phyloP scores from a whole-genome alignment of 2,888 invertebrate genomes.

The Hirudinaria manillensis region DNA sequence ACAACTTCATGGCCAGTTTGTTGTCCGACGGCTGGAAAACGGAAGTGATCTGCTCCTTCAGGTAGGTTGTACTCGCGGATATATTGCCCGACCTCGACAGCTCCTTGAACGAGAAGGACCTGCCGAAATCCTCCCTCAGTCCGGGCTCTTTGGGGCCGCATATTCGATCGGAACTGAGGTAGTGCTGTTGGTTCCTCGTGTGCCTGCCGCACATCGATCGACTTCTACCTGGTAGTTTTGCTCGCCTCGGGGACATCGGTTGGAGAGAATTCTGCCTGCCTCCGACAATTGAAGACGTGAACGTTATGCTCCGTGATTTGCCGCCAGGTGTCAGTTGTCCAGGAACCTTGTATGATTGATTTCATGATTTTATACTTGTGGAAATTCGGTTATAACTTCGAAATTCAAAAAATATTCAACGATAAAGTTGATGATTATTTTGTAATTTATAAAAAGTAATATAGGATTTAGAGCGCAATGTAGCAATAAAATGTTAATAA shows the following conservation, averaged over 20 bases:
- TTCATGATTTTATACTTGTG: too few relatives aligned
- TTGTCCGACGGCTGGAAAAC: slow-evolving; percentile 98
- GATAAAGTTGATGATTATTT: too few relatives aligned
- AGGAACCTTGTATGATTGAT: slow-evolving; percentile 10
- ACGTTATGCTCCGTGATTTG: slow-evolving; percentile 27
- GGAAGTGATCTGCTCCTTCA: slow-evolving; percentile 53
- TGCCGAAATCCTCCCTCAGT: background rate
- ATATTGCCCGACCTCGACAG: slow-evolving; percentile 20
- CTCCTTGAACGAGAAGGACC: slow-evolving; percentile 29
- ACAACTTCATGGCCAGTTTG: slow-evolving; percentile 98
- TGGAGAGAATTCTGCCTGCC: background rate
- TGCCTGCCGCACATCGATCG: slow-evolving; percentile 20
- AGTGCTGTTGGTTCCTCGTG: slow-evolving; percentile 13
- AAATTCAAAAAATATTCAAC: too few relatives aligned
- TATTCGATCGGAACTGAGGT: slow-evolving; percentile 23
- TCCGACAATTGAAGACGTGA: slow-evolving; percentile 13
- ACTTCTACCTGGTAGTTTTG: slow-evolving; percentile 15
- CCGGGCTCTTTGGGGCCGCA: background rate
- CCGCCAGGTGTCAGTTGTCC: background rate
- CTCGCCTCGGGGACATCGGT: background rate
- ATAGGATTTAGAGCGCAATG: too few relatives aligned
- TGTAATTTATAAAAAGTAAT: too few relatives aligned
- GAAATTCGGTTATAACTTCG: too few relatives aligned
- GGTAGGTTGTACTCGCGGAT: slow-evolving; percentile 45
- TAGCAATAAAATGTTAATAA: too few relatives aligned